Percentiles rank a stretch among this genome's conserved stretches.
These are phyloP conservation scores for Callimorpha dominula DNA, from an alignment of 2,888 invertebrate genomes.

Conservation along the genomic window DNA sequence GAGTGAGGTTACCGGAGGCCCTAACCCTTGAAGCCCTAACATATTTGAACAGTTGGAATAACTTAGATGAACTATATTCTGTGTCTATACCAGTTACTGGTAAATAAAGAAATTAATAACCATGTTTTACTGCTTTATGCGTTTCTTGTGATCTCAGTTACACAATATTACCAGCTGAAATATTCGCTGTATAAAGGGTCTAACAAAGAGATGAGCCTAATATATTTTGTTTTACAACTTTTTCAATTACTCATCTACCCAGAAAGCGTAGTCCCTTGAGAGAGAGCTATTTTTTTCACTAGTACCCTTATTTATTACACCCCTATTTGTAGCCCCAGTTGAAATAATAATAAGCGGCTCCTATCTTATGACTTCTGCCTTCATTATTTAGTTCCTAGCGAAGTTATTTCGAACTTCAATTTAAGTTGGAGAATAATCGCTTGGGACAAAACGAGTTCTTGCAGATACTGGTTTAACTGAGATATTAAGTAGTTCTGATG, in stretches of 20 bases:
- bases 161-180: neutral
- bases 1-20: too few species aligned
- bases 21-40: too few species aligned
- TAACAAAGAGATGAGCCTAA: neutral
- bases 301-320: slow-evolving; percentile 1
- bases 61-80: too few species aligned
- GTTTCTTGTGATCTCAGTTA: neutral
- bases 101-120: too few species aligned
- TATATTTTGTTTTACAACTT: neutral
- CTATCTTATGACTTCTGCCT: slow-evolving; percentile 17
- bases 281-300: neutral
- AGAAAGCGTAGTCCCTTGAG: neutral
- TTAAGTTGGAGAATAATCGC: slow-evolving; percentile 46
- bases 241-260: neutral
- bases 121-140: neutral
- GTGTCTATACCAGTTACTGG: too few species aligned
- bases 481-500: slow-evolving; percentile 50
- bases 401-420: slow-evolving; percentile 48
- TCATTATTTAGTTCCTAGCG: slow-evolving; percentile 26
- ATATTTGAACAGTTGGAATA: too few species aligned
- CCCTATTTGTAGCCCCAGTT: neutral
- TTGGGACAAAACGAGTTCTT: slow-evolving; percentile 33
- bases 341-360: slow-evolving; percentile 13
- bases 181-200: neutral
- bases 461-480: slow-evolving; percentile 34